These are phyloP conservation scores for Pyxicephalus adspersus DNA, from an alignment of 2,113 vertebrate genomes.

Conservation along the genomic window DNA sequence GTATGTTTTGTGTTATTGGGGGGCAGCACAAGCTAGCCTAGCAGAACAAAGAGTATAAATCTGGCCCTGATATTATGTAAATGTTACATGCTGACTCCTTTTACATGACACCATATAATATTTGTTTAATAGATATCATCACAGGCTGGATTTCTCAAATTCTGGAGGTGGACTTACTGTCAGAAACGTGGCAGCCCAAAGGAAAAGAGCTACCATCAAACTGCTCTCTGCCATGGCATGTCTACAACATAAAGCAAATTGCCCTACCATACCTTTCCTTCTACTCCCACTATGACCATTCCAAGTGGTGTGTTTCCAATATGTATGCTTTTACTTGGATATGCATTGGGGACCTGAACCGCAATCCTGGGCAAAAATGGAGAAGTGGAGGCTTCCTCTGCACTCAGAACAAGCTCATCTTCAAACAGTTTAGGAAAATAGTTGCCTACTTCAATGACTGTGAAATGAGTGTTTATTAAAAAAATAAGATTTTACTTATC, in stretches of 20 bases:
- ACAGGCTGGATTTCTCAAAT: slow-evolving; percentile 86
- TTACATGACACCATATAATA: not conserved
- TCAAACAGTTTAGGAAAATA: slow-evolving; percentile 77
- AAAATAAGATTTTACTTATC: not conserved
- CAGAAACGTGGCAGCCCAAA: slow-evolving; percentile 83
- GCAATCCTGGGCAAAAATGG: slow-evolving; percentile 76
- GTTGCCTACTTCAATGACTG: slow-evolving; percentile 77
- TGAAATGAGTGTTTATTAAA: not conserved
- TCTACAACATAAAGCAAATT: slow-evolving; percentile 82
- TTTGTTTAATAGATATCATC: slow-evolving; percentile 81
- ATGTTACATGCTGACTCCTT: not conserved
- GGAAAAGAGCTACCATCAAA: slow-evolving; percentile 82
- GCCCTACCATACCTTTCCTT: slow-evolving; percentile 70
- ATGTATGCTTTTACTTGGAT: slow-evolving; percentile 71
- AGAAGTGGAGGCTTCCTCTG: slow-evolving; percentile 88
- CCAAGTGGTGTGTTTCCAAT: slow-evolving; percentile 89
- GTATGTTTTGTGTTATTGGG: too few species aligned
- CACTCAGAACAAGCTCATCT: slow-evolving; percentile 76
- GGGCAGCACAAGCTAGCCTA: too few species aligned
- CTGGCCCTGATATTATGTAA: too few species aligned
- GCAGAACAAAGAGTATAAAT: too few species aligned
- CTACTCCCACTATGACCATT: slow-evolving; percentile 81
- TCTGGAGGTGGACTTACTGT: slow-evolving; percentile 79
- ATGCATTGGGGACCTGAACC: slow-evolving; percentile 90
- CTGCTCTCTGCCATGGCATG: slow-evolving; percentile 85